Base-by-base conservation (phyloP, 2,888 invertebrate species). In the Thereva nobilitata region DNA sequence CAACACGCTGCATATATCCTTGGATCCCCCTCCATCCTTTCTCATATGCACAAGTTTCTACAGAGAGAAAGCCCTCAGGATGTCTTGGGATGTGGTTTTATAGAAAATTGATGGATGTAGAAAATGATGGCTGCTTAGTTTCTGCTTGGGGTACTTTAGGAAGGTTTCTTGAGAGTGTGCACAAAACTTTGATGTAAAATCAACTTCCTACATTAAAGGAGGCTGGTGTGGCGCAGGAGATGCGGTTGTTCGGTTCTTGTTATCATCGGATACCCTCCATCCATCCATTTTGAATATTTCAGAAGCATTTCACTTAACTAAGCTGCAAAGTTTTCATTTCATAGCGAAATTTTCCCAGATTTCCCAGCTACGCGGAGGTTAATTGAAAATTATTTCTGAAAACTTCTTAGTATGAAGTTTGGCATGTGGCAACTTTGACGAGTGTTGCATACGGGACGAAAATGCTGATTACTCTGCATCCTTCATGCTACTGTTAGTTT, bases 81-180 rank as follows among this genome's bases (percentile, higher is more conserved):
- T 66, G 50, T 68, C 68, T 45, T 64, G 64, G 52, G 44, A 53
- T 52, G 67, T 53, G 67, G 61, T 67, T 67, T 67, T 56, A 54
- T 54, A 61, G 61, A 67, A 65, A 53, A 64, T 67, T 45, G 53
- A 68, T 55, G 63, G 42, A 67, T 67, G 55, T 53, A 41, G 66
- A 68, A 68, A 63, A 66, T 68, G 66, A 68, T 66, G 68, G 66
- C 66, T 66, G 63, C 61, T 68, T 68, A 66, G 68, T 68, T 68
- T 68, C 66, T 63, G 66, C 53, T 53, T 42, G 44, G 53, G 44
- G 35, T 55, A 55, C 23, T 68, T 50, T 50, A 49, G 52, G 34
- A 57, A 59, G 66, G 66, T 67, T 64, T 67, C 66, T 64, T 55
- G 66, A 64, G 23, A 23, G 56, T 65, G 45, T 64, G 54, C 68